Base-by-base conservation (phyloP, 2,113 vertebrate species). In the Rhineura floridana region DNA sequence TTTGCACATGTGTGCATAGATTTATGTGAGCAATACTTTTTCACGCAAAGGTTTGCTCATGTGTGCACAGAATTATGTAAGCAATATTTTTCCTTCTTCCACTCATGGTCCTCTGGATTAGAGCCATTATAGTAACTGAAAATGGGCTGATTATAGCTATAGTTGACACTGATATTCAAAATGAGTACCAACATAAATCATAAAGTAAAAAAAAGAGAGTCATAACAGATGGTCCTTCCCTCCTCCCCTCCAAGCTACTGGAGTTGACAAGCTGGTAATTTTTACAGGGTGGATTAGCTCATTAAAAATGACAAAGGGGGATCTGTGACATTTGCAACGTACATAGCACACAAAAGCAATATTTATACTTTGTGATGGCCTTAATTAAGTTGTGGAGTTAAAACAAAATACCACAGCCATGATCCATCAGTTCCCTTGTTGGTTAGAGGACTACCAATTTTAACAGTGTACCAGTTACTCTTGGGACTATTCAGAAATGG, bases 231-330 rank as follows among this genome's bases (percentile, higher is more conserved):
- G 84, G 69, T 50, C 81, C 0, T 33, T 52, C 62, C 83, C 36
- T 77, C 87, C 59, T 83, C 70, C 81, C 77, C 36, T 44, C 81
- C 65, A 59, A 88, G 39, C 82, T 89, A 87, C 77, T 83, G n/a
- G 46, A 92, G 69, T 88, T 85, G 88, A 92, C 86, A 93, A 88
- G 39, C 87, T 73, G 82, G 73, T 81, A 88, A 84, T 90, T 93
- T 92, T 93, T 92, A 87, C 90, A 94, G 81, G 39, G 86, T 93
- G 79, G 77, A 90, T 91, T 93, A 87, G 46, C 73, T 91, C 4
- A 0, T 75, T 42, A 12, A 50, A 72, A 87, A n/a, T 9, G 63
- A 85, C 76, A 93, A 92, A 92, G 39, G 28, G 81, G 69, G 90
- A 90, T 89, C 65, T 91, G 30, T 88, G 86, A 92, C 52, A 93